Base-by-base conservation (phyloP, 2,113 vertebrate genomes). In the Genyomyrus donnyi region DNA sequence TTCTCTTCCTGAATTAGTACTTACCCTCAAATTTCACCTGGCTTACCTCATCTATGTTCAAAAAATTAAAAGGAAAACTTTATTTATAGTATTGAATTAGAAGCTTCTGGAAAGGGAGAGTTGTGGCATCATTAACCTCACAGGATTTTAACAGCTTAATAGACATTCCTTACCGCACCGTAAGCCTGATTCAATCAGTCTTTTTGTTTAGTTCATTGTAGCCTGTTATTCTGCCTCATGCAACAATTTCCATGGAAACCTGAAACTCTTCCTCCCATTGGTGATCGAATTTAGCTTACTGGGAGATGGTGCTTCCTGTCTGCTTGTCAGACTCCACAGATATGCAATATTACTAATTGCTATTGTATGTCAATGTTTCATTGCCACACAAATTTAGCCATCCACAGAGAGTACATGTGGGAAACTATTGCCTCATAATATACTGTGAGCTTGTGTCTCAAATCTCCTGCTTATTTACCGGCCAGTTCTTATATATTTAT, bases 171-270 rank as follows among this genome's bases (percentile, higher is more conserved):
- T 91, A 90, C 58, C 8, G 85, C 52, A 83, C n/a, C 70, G 42
- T 17, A 91, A 87, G 89, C 86, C 84, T 39, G 86, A 70, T 53
- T 90, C 88, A 42, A 58, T 83, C 58, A 83, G 80, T 88, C 50
- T 49, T 8, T 83, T 70, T 31, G 39, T 88, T 89, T 66, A 88
- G 85, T 90, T 91, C 80, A 62, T 17, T 39, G 58, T 84, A 91
- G 46, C 86, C 84, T 89, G 88, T 91, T 56, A 91, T 91, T 91
- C 90, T 11, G 45, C 35, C 80, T 74, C 70, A 45, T 58, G 90
- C 89, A 74, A 50, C 27, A 74, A 90, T 91, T 92, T 89, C 89
- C 90, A 93, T 90, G 83, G 85, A 87, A 91, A 91, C 77, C 89
- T 89, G 21, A 35, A 88, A 91, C 35, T 13, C 46, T 56, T 77